Evolutionary conservation across 2,888 invertebrate species (phyloP).

Genomic region (Rhagium mordax): DNA sequence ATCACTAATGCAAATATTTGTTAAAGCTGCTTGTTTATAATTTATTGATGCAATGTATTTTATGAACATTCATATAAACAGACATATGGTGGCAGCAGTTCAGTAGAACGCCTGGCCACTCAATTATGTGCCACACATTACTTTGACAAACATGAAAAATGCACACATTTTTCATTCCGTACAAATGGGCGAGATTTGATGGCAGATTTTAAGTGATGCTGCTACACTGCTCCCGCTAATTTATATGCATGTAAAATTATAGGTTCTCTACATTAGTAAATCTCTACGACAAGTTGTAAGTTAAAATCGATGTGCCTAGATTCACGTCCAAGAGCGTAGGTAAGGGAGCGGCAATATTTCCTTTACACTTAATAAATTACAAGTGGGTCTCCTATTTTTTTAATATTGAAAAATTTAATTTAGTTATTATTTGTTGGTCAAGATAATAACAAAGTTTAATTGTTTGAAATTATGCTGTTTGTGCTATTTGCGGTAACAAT

Average conservation of each 20-base stretch:
- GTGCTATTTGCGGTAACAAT: too few relatives aligned
- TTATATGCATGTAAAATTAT: conserved; percentile 1
- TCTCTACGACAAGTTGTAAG: background rate
- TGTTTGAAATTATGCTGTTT: too few relatives aligned
- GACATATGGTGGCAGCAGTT: conserved; percentile 39
- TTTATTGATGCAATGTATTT: conserved; percentile 43
- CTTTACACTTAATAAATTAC: background rate
- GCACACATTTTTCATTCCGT: conserved; percentile 44
- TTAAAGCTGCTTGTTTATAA: conserved; percentile 42
- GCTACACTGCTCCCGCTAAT: background rate
- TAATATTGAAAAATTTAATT: too few relatives aligned
- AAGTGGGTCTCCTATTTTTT: too few relatives aligned
- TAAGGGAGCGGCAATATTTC: background rate
- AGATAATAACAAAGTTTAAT: too few relatives aligned
- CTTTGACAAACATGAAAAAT: conserved; percentile 61
- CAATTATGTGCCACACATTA: conserved; percentile 59
- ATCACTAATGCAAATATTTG: conserved; percentile 45
- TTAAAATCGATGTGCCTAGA: background rate
- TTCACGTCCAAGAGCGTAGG: background rate
- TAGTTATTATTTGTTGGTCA: too few relatives aligned
- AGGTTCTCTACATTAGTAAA: background rate
- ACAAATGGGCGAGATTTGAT: conserved; percentile 8
- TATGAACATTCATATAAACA: conserved; percentile 29
- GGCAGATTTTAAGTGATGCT: conserved; percentile 7
- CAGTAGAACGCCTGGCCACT: conserved; percentile 41